Conservation (phyloP, 2,888 invertebrate species). For the Drosophila stalkeri region DNA sequence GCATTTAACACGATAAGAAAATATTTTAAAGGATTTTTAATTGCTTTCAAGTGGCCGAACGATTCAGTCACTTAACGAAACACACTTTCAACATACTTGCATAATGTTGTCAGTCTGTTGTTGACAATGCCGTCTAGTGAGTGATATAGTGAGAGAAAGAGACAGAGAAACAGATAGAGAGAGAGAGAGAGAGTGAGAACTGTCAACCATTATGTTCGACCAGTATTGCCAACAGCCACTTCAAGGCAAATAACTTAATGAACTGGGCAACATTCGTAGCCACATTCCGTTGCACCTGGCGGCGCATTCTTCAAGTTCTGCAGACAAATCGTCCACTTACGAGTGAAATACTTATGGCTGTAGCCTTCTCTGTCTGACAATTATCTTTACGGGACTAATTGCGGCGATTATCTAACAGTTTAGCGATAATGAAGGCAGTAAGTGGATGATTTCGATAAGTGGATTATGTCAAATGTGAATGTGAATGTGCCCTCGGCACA, state of each 20-base stretch:
- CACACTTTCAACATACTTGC: slow-evolving; percentile 45
- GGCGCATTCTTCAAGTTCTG: slow-evolving; percentile 45
- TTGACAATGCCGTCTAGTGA: slow-evolving; percentile 38
- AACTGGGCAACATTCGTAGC: slow-evolving; percentile 34
- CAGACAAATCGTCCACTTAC: slow-evolving; percentile 52
- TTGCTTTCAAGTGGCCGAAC: slow-evolving; percentile 75
- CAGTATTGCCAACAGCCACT: slow-evolving; percentile 34
- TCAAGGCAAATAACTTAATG: slow-evolving; percentile 45
- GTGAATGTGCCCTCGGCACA: slow-evolving; percentile 24
- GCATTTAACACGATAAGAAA: slow-evolving; percentile 70
- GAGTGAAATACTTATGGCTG: slow-evolving; percentile 27
- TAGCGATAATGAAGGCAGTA: slow-evolving; percentile 35
- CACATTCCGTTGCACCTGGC: slow-evolving; percentile 48
- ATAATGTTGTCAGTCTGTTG: slow-evolving; percentile 35
- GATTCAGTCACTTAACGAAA: slow-evolving; percentile 42
- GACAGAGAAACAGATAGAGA: background rate
- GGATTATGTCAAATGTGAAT: slow-evolving; percentile 39
- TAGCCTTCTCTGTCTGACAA: slow-evolving; percentile 45
- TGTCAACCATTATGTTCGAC: slow-evolving; percentile 13
- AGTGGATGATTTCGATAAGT: slow-evolving; percentile 34
- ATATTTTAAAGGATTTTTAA: slow-evolving; percentile 79
- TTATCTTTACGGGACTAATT: slow-evolving; percentile 70
- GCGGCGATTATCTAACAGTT: slow-evolving; percentile 67
- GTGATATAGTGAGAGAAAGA: background rate
- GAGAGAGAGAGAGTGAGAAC: background rate